These are phyloP conservation scores for Botia almorhae DNA, from an alignment of 2,797 vertebrate species.

Conservation along the genomic window DNA sequence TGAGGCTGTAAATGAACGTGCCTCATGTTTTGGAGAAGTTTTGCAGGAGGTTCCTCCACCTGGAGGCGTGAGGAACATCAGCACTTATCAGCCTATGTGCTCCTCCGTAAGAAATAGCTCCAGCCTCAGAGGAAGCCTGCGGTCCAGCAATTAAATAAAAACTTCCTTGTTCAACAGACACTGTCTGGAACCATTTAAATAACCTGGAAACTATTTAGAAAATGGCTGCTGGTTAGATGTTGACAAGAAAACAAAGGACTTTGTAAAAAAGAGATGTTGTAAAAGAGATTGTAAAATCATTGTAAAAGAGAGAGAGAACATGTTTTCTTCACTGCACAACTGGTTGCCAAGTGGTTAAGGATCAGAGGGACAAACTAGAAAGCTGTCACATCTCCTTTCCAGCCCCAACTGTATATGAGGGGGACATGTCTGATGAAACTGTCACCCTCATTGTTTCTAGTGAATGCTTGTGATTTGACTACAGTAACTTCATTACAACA, in stretches of 20 bases:
- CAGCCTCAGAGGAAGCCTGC: slow-evolving; percentile 70
- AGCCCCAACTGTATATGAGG: slow-evolving; percentile 33
- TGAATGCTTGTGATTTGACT: slow-evolving; percentile 35
- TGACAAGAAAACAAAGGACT: slow-evolving; percentile 77
- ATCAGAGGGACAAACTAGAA: slow-evolving; percentile 74
- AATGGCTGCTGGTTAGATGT: slow-evolving; percentile 79
- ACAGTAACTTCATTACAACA: slow-evolving; percentile 64
- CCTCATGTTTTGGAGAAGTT: slow-evolving; percentile 35
- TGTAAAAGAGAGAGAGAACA: slow-evolving; percentile 55
- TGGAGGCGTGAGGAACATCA: slow-evolving; percentile 51
- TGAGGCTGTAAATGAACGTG: slow-evolving; percentile 4
- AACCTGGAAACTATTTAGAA: slow-evolving; percentile 84
- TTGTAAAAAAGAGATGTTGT: slow-evolving; percentile 52
- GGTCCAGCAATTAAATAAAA: slow-evolving; percentile 77
- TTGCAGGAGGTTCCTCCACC: slow-evolving; percentile 11
- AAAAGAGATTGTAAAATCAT: slow-evolving; percentile 62
- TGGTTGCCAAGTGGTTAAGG: slow-evolving; percentile 73
- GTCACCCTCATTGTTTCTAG: slow-evolving; percentile 15
- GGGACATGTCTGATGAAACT: slow-evolving; percentile 20
- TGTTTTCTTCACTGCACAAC: slow-evolving; percentile 76
- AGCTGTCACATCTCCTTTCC: slow-evolving; percentile 67
- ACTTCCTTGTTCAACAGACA: slow-evolving; percentile 77
- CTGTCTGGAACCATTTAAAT: slow-evolving; percentile 82
- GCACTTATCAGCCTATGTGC: slow-evolving; percentile 52
- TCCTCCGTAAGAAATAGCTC: slow-evolving; percentile 64